Evolutionary conservation across 2,797 vertebrate genomes (phyloP), one percentile per base, ranked within the genome.

Genomic region (Diglossa cyanea): DNA sequence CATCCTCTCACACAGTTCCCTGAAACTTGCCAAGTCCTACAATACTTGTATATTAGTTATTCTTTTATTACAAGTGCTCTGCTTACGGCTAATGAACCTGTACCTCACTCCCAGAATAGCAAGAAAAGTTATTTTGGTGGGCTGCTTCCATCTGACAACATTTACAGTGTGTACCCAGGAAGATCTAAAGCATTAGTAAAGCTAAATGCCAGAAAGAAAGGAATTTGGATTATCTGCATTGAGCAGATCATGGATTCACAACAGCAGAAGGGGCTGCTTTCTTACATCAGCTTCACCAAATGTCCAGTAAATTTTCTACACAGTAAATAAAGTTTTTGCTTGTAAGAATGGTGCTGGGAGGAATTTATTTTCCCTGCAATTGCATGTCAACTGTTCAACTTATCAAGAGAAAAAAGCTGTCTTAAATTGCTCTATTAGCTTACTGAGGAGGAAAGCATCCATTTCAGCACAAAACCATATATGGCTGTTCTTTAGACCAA

Each of bases 251-350:
- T 24, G n/a, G 39, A 24, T 83, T 90, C 58, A 62, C 58, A 72
- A 74, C 62, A 93, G 76, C 90, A 91, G 92, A 92, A 92, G 62
- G 61, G 51, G 23, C 48, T 93, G 80, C 77, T 88, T 89, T 74
- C 74, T 93, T 71, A 77, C 31, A 67, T 57, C 74, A 87, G 65
- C 60, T 85, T 91, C 85, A 77, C 74, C 92, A 92, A 95, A 89
- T 90, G 83, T 92, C 92, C 95, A 89, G 83, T 63, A 67, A 92
- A 89, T 80, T 67, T 92, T 71, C 48, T 31, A 40, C 45, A 47
- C 11, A 77, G 77, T 67, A 86, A 93, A 90, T 87, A 44, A 85
- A 93, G 61, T 72, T 92, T 78, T 78, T 90, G 16, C 71, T 71
- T 82, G 10, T 39, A 76, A 92, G 63, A 78, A 71, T 63, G 48